These are phyloP conservation scores for Apeira syringaria DNA, from an alignment of 2,888 invertebrate genomes.

Conservation along the genomic window DNA sequence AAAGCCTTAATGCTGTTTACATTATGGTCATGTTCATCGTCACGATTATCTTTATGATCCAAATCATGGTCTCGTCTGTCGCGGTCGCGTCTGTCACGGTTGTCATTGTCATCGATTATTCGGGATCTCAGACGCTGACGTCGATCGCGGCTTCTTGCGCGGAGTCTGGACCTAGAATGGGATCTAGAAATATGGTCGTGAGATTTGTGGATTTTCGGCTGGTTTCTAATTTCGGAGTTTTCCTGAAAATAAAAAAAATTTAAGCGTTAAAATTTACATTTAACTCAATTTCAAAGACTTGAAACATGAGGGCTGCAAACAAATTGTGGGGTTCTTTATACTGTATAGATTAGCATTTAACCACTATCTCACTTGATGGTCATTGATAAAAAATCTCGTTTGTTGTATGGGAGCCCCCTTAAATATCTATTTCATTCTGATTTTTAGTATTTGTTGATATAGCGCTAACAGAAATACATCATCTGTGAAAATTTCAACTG, in stretches of 20 bases:
- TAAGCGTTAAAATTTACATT: no score
- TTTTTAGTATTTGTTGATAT: no score
- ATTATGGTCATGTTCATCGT: not conserved
- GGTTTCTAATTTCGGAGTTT: not conserved
- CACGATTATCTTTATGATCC: not conserved
- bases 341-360: no score
- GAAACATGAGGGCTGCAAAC: no score
- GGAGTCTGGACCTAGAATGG: not conserved
- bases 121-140: not conserved
- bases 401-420: no score
- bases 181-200: not conserved
- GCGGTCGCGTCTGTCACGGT: conserved; percentile 4
- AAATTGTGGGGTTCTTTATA: no score
- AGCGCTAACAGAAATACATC: no score
- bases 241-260: conserved; percentile 2
- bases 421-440: no score
- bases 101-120: not conserved
- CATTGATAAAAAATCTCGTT: no score
- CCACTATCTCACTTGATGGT: no score
- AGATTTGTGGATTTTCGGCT: not conserved
- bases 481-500: no score
- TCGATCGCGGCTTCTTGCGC: conserved; percentile 3
- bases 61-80: not conserved
- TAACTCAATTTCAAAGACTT: no score
- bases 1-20: not conserved